Conservation (phyloP, 2,113 vertebrate genomes). For the Lasiurus cinereus region DNA sequence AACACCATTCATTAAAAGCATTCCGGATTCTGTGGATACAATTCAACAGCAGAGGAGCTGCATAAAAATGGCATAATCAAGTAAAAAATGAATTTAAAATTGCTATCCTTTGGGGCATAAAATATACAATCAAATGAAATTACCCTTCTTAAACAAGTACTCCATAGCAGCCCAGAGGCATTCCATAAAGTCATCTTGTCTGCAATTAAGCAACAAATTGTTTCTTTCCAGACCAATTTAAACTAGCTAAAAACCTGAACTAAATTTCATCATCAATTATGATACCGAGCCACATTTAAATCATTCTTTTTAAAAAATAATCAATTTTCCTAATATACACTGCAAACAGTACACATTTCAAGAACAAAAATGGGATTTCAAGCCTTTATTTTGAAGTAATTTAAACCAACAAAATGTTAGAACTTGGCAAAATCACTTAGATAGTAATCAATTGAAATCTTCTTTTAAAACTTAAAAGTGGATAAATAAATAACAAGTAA, state of each 20-base stretch:
- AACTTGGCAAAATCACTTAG: constrained; percentile 10
- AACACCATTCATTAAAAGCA: not conserved
- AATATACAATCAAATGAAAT: constrained; percentile 49
- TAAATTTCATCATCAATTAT: not conserved
- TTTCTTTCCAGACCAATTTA: constrained; percentile 66
- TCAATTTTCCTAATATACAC: not conserved
- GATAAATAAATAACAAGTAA: not conserved
- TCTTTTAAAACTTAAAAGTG: constrained; percentile 21
- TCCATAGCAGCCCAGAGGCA: not conserved
- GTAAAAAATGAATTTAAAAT: constrained; percentile 43
- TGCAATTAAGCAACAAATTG: constrained; percentile 54
- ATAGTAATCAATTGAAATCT: not conserved
- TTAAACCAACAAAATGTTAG: constrained; percentile 40
- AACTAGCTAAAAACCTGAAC: constrained; percentile 49
- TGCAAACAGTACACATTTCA: not conserved
- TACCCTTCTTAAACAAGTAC: not conserved
- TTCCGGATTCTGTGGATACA: no score
- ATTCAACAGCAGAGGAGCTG: not conserved
- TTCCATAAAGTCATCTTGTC: not conserved
- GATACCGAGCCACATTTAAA: not conserved
- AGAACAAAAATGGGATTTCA: not conserved
- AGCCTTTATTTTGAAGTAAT: not conserved
- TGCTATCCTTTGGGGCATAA: constrained; percentile 54
- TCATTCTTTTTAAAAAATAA: not conserved
- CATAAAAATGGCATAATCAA: constrained; percentile 34